phyloP scores from a whole-genome alignment of 2,797 vertebrate genomes.

The Pristis pectinata region DNA sequence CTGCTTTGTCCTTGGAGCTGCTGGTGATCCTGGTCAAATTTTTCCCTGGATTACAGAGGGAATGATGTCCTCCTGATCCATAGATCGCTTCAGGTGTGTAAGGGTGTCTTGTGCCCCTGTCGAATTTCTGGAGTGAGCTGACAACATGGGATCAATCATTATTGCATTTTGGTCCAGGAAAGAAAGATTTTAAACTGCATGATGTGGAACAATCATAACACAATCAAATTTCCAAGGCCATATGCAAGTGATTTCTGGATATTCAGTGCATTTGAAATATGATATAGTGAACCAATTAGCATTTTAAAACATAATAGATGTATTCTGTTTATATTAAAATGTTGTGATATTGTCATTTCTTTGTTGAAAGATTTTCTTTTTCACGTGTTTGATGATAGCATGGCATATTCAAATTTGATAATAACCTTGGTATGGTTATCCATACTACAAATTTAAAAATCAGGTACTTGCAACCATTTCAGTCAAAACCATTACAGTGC shows the following conservation, averaged over 20 bases:
- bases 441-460: neutral
- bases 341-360: neutral
- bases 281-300: neutral
- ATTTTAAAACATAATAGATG: neutral
- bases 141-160: too few relatives aligned
- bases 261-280: neutral
- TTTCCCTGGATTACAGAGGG: too few relatives aligned
- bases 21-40: too few relatives aligned
- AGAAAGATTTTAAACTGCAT: too few relatives aligned
- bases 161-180: too few relatives aligned
- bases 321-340: neutral
- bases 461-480: neutral
- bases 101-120: too few relatives aligned
- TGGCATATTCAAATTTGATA: neutral
- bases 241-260: neutral
- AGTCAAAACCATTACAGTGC: neutral
- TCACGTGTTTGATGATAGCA: neutral
- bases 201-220: too few relatives aligned
- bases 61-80: too few relatives aligned
- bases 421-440: neutral
- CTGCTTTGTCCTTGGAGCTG: too few relatives aligned
- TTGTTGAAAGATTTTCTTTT: neutral
- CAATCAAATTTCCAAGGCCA: too few relatives aligned
- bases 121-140: too few relatives aligned
- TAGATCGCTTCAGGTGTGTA: too few relatives aligned